Percentiles rank a stretch among this genome's conserved stretches.
Conservation (phyloP, 2,797 vertebrate genomes). For the Champsocephalus esox region DNA sequence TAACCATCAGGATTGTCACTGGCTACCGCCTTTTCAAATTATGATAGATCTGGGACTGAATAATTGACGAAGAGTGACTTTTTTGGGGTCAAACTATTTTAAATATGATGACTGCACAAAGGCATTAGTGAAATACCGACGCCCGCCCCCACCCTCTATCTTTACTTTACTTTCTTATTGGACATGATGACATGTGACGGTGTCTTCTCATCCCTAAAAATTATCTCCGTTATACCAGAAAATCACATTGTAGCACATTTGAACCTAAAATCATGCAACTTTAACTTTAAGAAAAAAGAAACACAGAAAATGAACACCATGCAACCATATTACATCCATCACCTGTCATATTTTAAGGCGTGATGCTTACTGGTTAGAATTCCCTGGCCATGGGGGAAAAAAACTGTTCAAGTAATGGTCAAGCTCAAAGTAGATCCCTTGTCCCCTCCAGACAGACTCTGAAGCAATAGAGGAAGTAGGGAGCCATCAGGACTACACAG, state of each 20-base stretch:
- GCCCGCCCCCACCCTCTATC: neutral
- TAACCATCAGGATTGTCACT: constrained; percentile 52
- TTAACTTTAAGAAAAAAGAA: neutral
- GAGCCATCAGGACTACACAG: constrained; percentile 24
- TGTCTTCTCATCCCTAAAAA: constrained; percentile 8
- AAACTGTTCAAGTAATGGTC: constrained; percentile 38
- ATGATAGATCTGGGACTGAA: constrained; percentile 53
- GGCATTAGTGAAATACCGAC: constrained; percentile 26
- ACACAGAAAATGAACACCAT: constrained; percentile 6
- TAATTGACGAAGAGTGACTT: constrained; percentile 49
- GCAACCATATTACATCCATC: constrained; percentile 18
- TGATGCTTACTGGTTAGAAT: constrained; percentile 15
- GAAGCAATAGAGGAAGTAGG: constrained; percentile 17
- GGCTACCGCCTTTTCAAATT: constrained; percentile 43
- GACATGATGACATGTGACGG: constrained; percentile 40
- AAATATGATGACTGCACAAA: constrained; percentile 45
- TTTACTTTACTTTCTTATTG: constrained; percentile 13
- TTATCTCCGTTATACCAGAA: constrained; percentile 9
- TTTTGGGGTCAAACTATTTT: constrained; percentile 43
- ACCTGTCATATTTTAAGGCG: constrained; percentile 14
- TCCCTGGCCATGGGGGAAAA: constrained; percentile 15
- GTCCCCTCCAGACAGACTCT: constrained; percentile 17
- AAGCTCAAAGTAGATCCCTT: constrained; percentile 25
- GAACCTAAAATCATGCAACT: constrained; percentile 9
- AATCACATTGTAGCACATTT: constrained; percentile 1